Base-by-base conservation (phyloP, 2,797 vertebrate species). In the Muraenolepis orangiensis region DNA sequence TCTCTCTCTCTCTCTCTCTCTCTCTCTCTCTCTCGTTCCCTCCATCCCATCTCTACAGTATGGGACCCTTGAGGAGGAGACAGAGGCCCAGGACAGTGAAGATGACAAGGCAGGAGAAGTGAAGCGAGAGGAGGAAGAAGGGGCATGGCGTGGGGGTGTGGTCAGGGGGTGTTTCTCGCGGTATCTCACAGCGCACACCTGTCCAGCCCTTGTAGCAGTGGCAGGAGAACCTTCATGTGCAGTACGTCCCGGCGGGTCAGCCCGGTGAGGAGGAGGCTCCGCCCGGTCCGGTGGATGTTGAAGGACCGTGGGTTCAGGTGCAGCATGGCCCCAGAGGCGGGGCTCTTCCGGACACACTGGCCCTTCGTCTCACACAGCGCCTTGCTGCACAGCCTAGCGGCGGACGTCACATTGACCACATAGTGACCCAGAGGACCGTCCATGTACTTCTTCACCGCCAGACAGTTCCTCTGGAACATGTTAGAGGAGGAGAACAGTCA, bases 121-220 rank as follows among this genome's bases (percentile, higher is more conserved):
- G 91, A 10, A 90, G 70, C 0, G 88, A 92, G 1, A 92, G 72
- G 18, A 90, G 72, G 13, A 86, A 31, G 72, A 90, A 57, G 1
- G 80, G 83, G 2, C 32, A 78, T 28, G 82, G 81, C 20, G 72
- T 70, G 0, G 75, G 76, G 32, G 76, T 0, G 13, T 71, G 79
- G 29, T 68, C 51, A 6, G 16, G 61, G 4, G 72, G 70, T 1
- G 51, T 70, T 18, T 69, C 74, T 76, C 93, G 90, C n/a, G 95
- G 95, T 68, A 93, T 75, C 84, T 95, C 94, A 51, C 96, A 98
- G 88, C 93, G 95, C 51, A 95, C 82, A 3, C 96, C 96, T 0
- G 90, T 92, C 96, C 96, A 98, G 38, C 95, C 94, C 36, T 93
- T 92, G 82, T 95, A 98, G 86, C 96, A 99, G 86, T 95, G 96